Conservation (phyloP, 2,797 vertebrate species). For the Coregonus sp. region DNA sequence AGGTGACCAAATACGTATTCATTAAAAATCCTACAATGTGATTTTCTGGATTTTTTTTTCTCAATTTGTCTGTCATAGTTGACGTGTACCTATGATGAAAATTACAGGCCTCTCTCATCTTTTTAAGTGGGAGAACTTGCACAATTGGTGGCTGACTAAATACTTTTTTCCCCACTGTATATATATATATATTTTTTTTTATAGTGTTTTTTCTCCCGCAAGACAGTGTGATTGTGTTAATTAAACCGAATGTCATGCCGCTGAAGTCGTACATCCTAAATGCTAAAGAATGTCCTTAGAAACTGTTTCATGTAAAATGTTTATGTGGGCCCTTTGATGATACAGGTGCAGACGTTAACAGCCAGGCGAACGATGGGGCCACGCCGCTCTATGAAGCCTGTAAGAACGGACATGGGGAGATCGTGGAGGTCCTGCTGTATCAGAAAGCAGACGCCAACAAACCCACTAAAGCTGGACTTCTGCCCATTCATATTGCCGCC, state of each 20-base stretch:
- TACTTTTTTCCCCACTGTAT: no score
- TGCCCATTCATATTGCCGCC: conserved; percentile 89
- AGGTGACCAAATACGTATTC: no score
- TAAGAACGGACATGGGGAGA: conserved; percentile 84
- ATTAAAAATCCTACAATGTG: no score
- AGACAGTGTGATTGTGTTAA: neutral
- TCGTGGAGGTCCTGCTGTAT: conserved; percentile 85
- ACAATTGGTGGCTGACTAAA: no score
- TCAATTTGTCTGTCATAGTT: no score
- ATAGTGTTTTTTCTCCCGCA: neutral
- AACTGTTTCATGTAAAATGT: neutral
- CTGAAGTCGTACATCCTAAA: neutral
- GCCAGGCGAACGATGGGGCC: conserved; percentile 86
- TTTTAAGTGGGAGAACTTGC: no score
- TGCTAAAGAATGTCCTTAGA: neutral
- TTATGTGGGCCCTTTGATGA: neutral
- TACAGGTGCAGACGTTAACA: conserved; percentile 90
- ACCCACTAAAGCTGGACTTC: conserved; percentile 82
- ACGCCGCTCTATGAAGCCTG: conserved; percentile 90
- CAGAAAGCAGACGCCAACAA: conserved; percentile 90
- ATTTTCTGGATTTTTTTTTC: no score
- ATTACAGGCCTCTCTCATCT: no score
- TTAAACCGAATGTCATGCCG: neutral
- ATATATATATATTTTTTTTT: neutral
- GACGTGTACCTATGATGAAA: no score